These are phyloP conservation scores for Tolypeutes matacus DNA, from an alignment of 2,797 vertebrate genomes.

Conservation along the genomic window DNA sequence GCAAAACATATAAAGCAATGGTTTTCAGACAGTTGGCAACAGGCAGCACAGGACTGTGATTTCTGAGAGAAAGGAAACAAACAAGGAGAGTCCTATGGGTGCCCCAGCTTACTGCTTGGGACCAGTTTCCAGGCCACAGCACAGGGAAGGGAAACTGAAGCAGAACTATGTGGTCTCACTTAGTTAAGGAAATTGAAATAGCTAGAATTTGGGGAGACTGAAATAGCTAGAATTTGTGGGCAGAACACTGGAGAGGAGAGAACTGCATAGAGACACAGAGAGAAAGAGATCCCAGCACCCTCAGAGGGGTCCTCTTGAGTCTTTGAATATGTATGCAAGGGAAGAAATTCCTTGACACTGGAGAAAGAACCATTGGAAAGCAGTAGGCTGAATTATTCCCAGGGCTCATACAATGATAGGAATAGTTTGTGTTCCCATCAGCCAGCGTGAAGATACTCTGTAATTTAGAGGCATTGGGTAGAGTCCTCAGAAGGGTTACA, in stretches of 20 bases:
- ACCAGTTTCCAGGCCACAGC: not conserved
- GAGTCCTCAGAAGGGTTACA: not conserved
- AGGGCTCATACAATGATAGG: not conserved
- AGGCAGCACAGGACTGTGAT: not conserved
- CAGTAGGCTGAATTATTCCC: not conserved
- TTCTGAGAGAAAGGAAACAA: not conserved
- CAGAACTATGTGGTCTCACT: not conserved
- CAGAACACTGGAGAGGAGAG: not conserved
- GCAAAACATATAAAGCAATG: not conserved
- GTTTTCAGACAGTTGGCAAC: not conserved
- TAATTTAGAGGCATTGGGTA: constrained; percentile 5
- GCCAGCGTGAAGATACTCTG: not conserved
- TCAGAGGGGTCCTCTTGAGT: not conserved
- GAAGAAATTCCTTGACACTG: not conserved
- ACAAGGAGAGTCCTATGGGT: not conserved
- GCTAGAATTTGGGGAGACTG: not conserved
- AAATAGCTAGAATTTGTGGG: not conserved
- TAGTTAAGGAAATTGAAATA: not conserved
- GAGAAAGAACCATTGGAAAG: not conserved
- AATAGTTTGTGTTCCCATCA: not conserved
- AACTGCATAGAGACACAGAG: not conserved
- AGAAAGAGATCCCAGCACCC: not conserved
- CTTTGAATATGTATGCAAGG: not conserved
- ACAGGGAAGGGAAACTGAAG: not conserved
- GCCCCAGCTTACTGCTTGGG: not conserved